A percentile compares a stretch with the other conserved stretches of the same genome.
phyloP scores from a whole-genome alignment of 2,797 vertebrate genomes.

The Chiroxiphia lanceolata region DNA sequence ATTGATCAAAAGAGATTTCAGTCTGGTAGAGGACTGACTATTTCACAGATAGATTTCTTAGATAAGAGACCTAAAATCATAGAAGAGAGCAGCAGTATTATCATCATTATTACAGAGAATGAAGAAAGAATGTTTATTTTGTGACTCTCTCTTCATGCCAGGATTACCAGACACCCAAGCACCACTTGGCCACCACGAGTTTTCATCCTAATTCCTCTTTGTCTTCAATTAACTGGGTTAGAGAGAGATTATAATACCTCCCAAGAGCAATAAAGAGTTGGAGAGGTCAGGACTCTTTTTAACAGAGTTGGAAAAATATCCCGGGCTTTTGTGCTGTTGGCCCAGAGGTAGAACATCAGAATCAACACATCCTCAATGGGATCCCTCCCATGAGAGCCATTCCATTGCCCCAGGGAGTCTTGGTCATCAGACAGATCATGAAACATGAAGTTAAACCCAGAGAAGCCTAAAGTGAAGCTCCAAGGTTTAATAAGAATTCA shows the following conservation, averaged over 20 bases:
- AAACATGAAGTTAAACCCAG: background rate
- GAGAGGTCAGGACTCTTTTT: background rate
- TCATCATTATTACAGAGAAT: background rate
- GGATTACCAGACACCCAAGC: background rate
- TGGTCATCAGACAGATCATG: background rate
- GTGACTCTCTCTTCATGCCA: background rate
- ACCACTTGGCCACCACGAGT: background rate
- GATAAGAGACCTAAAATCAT: background rate
- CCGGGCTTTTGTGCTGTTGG: background rate
- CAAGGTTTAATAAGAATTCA: background rate
- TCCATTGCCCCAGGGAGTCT: background rate
- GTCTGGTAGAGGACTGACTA: background rate
- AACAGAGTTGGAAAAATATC: background rate
- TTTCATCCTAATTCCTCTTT: background rate
- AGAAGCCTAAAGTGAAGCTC: background rate
- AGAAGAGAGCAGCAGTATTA: background rate
- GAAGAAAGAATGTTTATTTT: background rate
- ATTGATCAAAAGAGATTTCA: conserved; percentile 54
- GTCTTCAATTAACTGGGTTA: background rate
- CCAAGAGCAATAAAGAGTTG: background rate
- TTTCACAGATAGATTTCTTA: conserved; percentile 3
- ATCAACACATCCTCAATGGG: background rate
- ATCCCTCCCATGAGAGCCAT: background rate
- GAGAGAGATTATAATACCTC: background rate
- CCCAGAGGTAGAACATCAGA: background rate